Evolutionary conservation across 2,888 invertebrate genomes (phyloP).

Genomic region (Lasioglossum calceatum): DNA sequence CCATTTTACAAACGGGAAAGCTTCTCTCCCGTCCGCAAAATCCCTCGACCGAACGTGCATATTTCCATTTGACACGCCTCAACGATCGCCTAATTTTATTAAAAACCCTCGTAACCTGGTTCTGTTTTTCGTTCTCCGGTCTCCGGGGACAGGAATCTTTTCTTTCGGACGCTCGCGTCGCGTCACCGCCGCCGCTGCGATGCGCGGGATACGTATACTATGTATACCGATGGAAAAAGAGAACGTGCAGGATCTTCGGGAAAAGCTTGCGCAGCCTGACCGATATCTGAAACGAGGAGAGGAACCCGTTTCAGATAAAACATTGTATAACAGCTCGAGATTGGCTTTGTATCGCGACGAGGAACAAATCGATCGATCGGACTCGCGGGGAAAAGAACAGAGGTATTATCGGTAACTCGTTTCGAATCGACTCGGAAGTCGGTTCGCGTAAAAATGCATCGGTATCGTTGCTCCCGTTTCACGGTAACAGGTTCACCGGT

Average conservation of each 20-base stretch:
- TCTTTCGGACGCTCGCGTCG: conserved; percentile 47
- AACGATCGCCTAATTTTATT: conserved; percentile 75
- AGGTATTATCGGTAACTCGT: conserved; percentile 1
- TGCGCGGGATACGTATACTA: neutral
- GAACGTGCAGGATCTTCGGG: neutral
- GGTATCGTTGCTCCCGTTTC: neutral
- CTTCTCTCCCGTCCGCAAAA: conserved; percentile 73
- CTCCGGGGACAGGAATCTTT: conserved; percentile 51
- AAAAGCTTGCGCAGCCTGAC: neutral
- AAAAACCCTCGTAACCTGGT: conserved; percentile 74
- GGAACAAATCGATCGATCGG: neutral
- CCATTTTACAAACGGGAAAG: conserved; percentile 75
- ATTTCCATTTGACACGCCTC: conserved; percentile 77
- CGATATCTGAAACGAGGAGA: neutral
- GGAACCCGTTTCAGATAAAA: neutral
- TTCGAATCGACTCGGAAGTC: conserved; percentile 8
- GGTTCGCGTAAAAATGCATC: neutral
- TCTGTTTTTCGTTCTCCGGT: conserved; percentile 51
- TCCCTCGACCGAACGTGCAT: conserved; percentile 76
- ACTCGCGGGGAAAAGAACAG: neutral
- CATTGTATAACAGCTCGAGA: neutral
- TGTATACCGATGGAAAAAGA: neutral
- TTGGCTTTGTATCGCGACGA: neutral
- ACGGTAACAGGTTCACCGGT: neutral
- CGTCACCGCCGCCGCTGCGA: neutral